Base-by-base conservation (phyloP, 2,797 vertebrate genomes). In the Ispidina picta region DNA sequence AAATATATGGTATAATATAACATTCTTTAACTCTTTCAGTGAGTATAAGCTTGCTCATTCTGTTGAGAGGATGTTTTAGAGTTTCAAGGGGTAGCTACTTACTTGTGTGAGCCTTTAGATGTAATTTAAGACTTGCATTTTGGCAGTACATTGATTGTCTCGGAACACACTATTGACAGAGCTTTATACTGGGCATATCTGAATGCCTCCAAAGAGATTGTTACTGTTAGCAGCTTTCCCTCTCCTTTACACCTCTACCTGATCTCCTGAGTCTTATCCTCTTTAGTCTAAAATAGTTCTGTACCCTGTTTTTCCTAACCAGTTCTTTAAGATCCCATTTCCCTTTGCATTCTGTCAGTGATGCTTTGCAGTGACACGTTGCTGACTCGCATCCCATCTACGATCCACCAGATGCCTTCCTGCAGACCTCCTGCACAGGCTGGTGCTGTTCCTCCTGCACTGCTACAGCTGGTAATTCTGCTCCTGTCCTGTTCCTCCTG, bases 341-440 rank as follows among this genome's bases (percentile, higher is more conserved):
- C 6, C 22, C 29, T 76, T n/a, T 28, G 33, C 37, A 7, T 64
- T 84, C 21, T 52, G 10, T 12, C 31, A 29, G 74, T 35, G 48
- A 20, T 63, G 39, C 37, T 80, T 68, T 71, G 63, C 29, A 55
- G 62, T 33, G 72, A 0, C 13, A 2, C 5, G 63, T 31, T 59
- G 86, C 41, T 15, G 39, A 55, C 68, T 80, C 20, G 1, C 0
- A 0, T 39, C 59, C 46, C 1, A 1, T 44, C 35, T 43, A 2
- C 41, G 46, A 33, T 14, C 51, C 33, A 12, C n/a, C 7, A 12
- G 59, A 26, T 39, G 35, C 56, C 25, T 63, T 74, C 48, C 74
- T 68, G 31, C 1, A 13, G 2, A 28, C 10, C 26, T 28, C 31
- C 54, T 83, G 31, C 7, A 4, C 3, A 17, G 18, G 59, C 35